phyloP scores from a whole-genome alignment of 2,113 vertebrate species.

The Neogobius melanostomus region DNA sequence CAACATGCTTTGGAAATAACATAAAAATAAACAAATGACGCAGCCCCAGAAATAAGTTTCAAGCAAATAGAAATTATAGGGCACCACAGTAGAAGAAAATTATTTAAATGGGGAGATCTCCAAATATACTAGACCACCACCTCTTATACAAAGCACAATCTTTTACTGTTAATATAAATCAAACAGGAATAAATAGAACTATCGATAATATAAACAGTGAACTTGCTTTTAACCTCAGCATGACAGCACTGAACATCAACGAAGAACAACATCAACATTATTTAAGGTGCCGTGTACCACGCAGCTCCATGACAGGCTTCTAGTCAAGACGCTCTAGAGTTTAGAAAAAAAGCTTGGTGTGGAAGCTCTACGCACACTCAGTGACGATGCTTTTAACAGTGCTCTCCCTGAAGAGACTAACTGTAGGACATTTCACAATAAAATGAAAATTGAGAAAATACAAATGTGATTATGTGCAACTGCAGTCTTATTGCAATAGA shows the following conservation, averaged over 20 bases:
- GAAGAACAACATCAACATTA: slow-evolving; percentile 58
- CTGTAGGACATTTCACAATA: slow-evolving; percentile 44
- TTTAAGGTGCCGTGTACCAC: slow-evolving; percentile 66
- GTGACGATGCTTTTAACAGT: slow-evolving; percentile 49
- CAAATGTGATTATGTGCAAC: slow-evolving; percentile 49
- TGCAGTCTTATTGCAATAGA: slow-evolving; percentile 64
- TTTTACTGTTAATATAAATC: slow-evolving; percentile 63
- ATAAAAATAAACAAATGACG: slow-evolving; percentile 59
- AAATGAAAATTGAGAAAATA: slow-evolving; percentile 20
- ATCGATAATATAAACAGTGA: slow-evolving; percentile 63
- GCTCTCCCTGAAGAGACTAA: slow-evolving; percentile 52
- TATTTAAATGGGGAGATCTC: slow-evolving; percentile 42
- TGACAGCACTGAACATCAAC: slow-evolving; percentile 56
- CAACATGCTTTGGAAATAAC: slow-evolving; percentile 65
- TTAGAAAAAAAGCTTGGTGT: slow-evolving; percentile 15
- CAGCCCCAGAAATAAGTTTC: slow-evolving; percentile 66
- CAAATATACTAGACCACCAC: slow-evolving; percentile 54
- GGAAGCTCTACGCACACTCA: slow-evolving; percentile 51
- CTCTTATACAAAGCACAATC: slow-evolving; percentile 66
- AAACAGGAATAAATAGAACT: slow-evolving; percentile 74
- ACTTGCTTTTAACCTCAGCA: slow-evolving; percentile 51
- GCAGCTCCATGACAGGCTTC: slow-evolving; percentile 27
- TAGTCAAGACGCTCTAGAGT: slow-evolving; percentile 1
- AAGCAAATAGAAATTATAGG: slow-evolving; percentile 68
- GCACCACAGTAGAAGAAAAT: slow-evolving; percentile 36